These are phyloP conservation scores for Datnioides undecimradiatus DNA, from an alignment of 2,113 vertebrate genomes.

Conservation along the genomic window DNA sequence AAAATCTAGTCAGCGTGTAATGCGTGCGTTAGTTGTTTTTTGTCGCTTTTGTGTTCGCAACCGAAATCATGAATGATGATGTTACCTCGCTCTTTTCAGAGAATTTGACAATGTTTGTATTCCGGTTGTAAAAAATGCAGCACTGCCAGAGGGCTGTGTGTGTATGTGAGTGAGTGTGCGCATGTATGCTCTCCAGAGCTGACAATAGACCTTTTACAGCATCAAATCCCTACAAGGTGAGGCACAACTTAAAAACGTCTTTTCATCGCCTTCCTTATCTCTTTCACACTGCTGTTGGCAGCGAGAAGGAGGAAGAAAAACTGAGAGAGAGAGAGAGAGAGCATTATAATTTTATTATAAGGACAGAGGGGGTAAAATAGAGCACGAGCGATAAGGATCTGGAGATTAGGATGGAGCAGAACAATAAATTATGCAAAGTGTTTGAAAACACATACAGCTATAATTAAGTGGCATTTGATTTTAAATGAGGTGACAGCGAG, in stretches of 20 bases:
- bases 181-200: conserved; percentile 62
- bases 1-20: conserved; percentile 26
- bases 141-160: conserved; percentile 72
- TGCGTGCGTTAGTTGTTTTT: conserved; percentile 35
- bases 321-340: conserved; percentile 67
- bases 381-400: conserved; percentile 80
- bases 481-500: conserved; percentile 83
- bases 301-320: conserved; percentile 70
- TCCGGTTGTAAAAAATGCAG: conserved; percentile 63
- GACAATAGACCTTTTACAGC: conserved; percentile 78
- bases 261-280: conserved; percentile 80
- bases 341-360: conserved; percentile 84
- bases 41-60: conserved; percentile 40
- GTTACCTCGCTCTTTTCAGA: conserved; percentile 56
- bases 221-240: conserved; percentile 81
- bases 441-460: conserved; percentile 86
- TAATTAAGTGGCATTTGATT: conserved; percentile 88
- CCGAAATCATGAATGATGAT: conserved; percentile 60
- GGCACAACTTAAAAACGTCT: conserved; percentile 75
- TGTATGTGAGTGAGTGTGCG: conserved; percentile 37
- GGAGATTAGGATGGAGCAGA: conserved; percentile 85
- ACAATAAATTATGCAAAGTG: conserved; percentile 87
- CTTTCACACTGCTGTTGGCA: conserved; percentile 80
- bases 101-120: conserved; percentile 71
- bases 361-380: conserved; percentile 73